Percentiles rank a stretch among this genome's conserved stretches.
Conservation (phyloP, 1,140 invertebrate species). For the Eueides isabella region DNA sequence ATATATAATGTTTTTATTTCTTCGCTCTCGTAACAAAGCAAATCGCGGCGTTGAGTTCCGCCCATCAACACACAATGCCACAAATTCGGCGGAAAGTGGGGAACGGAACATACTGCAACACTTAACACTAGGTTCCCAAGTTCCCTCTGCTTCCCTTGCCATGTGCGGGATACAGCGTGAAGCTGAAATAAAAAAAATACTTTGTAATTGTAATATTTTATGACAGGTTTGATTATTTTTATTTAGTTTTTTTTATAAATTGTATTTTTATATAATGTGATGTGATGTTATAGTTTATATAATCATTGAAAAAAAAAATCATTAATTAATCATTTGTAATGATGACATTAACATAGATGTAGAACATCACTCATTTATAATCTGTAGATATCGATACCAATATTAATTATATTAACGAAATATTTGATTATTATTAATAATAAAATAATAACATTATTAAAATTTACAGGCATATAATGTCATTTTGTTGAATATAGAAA, state of each 20-base stretch:
- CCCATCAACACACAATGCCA: too few relatives aligned
- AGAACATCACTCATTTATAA: neutral
- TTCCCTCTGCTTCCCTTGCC: too few relatives aligned
- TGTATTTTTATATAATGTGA: neutral
- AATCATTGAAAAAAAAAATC: neutral
- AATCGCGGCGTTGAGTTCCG: too few relatives aligned
- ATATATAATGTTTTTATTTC: too few relatives aligned
- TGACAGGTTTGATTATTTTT: neutral
- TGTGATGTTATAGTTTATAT: neutral
- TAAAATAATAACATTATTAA: conserved; percentile 1
- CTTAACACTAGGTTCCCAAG: too few relatives aligned
- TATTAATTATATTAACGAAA: neutral
- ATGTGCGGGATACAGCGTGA: too few relatives aligned
- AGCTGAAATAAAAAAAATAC: too few relatives aligned
- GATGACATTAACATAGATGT: conserved; percentile 5
- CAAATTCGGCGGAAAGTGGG: too few relatives aligned
- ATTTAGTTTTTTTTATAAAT: neutral
- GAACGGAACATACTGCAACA: too few relatives aligned
- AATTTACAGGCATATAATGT: neutral
- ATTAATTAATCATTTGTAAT: conserved; percentile 12
- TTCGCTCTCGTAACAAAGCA: too few relatives aligned
- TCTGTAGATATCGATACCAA: neutral
- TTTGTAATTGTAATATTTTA: neutral
- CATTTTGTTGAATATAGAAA: neutral
- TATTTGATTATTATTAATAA: conserved; percentile 4